These are phyloP conservation scores for Caradrina clavipalpis DNA, from an alignment of 2,888 invertebrate genomes.

Conservation along the genomic window DNA sequence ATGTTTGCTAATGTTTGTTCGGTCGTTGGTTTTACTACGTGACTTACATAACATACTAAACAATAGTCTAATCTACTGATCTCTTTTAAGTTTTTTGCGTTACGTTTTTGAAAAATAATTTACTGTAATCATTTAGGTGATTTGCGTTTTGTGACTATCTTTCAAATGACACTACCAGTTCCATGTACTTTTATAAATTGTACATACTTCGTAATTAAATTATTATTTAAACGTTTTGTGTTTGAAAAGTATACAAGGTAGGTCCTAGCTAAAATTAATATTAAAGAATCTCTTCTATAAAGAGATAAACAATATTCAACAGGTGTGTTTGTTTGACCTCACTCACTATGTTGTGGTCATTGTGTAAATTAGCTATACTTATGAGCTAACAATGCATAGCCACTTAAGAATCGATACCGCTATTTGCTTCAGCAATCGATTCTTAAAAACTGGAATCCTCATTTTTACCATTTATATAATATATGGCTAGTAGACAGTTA, in stretches of 20 bases:
- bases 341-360: neutral
- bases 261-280: no score
- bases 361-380: constrained; percentile 3
- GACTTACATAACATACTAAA: neutral
- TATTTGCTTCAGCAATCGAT: neutral
- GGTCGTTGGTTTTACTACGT: neutral
- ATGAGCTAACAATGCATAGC: constrained; percentile 1
- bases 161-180: no score
- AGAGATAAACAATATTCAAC: neutral
- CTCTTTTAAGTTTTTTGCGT: no score
- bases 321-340: neutral
- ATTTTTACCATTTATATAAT: neutral
- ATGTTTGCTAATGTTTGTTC: neutral
- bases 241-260: no score
- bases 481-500: neutral
- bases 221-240: no score
- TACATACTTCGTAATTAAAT: no score
- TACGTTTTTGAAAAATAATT: no score
- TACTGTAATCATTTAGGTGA: no score
- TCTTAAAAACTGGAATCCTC: neutral
- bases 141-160: no score
- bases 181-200: no score
- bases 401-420: neutral
- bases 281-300: no score
- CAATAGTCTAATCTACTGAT: neutral